Conservation (phyloP, 2,888 invertebrate genomes). For the Phrixothrix hirtus region DNA sequence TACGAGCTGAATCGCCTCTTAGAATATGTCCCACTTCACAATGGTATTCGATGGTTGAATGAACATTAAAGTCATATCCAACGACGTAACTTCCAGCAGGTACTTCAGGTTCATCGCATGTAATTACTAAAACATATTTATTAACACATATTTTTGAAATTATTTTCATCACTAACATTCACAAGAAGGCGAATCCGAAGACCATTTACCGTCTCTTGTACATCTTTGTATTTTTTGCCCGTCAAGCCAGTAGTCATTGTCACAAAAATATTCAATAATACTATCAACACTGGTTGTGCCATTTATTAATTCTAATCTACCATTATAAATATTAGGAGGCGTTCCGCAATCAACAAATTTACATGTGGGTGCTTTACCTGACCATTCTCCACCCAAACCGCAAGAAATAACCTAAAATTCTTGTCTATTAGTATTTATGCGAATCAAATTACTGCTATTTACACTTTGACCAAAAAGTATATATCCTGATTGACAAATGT, state of each 20-base stretch:
- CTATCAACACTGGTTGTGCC: conserved; percentile 82
- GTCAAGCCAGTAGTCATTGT: conserved; percentile 82
- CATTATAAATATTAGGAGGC: conserved; percentile 78
- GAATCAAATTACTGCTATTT: too few species aligned
- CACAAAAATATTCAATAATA: conserved; percentile 77
- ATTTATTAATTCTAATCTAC: conserved; percentile 72
- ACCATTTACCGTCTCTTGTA: conserved; percentile 85
- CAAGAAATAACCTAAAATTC: conserved; percentile 72
- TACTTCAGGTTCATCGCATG: conserved; percentile 84
- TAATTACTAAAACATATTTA: conserved; percentile 66
- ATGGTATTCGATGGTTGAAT: conserved; percentile 84
- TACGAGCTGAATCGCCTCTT: conserved; percentile 70
- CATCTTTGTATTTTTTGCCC: conserved; percentile 71
- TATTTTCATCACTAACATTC: conserved; percentile 65
- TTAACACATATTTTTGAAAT: background rate
- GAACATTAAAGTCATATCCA: conserved; percentile 86
- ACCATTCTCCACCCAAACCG: conserved; percentile 85
- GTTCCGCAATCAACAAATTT: conserved; percentile 86
- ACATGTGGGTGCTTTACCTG: conserved; percentile 77
- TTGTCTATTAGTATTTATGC: background rate
- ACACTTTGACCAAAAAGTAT: conserved; percentile 82
- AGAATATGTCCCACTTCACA: conserved; percentile 84
- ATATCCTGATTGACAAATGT: conserved; percentile 81
- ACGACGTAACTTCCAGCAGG: conserved; percentile 85
- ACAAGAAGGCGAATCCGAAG: conserved; percentile 82